phyloP scores from a whole-genome alignment of 2,888 invertebrate species.

The Argynnis bischoffii region DNA sequence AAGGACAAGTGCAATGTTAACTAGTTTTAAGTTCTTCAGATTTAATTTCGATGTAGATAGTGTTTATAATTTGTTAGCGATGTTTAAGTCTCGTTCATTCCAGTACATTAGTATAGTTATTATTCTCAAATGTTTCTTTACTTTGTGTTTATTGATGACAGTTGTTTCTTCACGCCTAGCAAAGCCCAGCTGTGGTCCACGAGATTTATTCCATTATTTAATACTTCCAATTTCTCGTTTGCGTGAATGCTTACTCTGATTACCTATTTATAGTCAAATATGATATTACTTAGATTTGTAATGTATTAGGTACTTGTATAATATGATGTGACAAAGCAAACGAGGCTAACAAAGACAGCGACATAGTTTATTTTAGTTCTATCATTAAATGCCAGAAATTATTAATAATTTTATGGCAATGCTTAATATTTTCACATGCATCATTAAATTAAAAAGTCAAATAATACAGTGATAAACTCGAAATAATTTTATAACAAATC shows the following conservation, averaged over 20 bases:
- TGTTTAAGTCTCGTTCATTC: constrained; percentile 37
- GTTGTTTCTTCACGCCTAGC: constrained; percentile 2
- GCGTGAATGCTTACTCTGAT: constrained; percentile 72
- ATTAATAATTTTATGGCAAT: constrained; percentile 17
- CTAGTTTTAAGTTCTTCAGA: constrained; percentile 78
- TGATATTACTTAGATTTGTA: constrained; percentile 57
- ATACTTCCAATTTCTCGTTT: constrained; percentile 30
- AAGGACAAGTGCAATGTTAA: constrained; percentile 83
- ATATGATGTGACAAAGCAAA: constrained; percentile 69
- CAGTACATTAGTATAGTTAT: constrained; percentile 25
- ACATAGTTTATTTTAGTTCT: background rate
- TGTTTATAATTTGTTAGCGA: constrained; percentile 57
- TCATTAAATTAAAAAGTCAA: too few relatives aligned
- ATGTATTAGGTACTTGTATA: constrained; percentile 59
- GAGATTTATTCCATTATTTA: constrained; percentile 5
- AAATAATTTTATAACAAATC: too few relatives aligned
- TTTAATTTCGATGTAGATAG: constrained; percentile 72
- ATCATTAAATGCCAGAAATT: background rate
- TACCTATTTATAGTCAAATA: constrained; percentile 77
- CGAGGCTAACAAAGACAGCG: constrained; percentile 59
- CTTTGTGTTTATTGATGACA: constrained; percentile 36
- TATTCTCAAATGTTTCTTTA: constrained; percentile 17
- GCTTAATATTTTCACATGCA: background rate
- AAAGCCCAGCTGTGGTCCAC: constrained; percentile 1
- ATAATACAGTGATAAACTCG: too few relatives aligned